Evolutionary conservation across 2,888 invertebrate genomes (phyloP), one percentile per base, ranked within the genome.

Genomic region (Dorcus parallelipipedus): DNA sequence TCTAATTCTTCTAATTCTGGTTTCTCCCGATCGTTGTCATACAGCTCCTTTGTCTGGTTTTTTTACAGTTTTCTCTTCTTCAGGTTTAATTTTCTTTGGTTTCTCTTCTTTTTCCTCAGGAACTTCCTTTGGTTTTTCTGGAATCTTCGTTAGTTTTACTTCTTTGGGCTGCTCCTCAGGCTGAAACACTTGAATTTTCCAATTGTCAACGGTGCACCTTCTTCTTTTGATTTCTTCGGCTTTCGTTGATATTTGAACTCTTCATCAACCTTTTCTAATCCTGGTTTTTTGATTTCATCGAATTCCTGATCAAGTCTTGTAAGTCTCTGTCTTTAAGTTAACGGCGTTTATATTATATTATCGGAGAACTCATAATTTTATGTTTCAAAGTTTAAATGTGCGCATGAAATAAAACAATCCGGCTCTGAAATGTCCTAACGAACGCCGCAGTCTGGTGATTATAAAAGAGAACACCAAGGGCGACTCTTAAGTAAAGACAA

Each of bases 221-320:
- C 69, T 0, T 65, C 63, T 9, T 67, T 60, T 39, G 56, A 52
- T 54, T 68, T 64, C 45, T 64, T 66, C 9, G 63, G 61, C 48
- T 64, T 62, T 56, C 65, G 61, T 48, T 63, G 53, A 48, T 72
- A 68, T 56, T 69, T 70, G 53, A 69, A 73, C 54, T 71, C 70
- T 54, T 76, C 77, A 56, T 76, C 76, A 10, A 77, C 73, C 57
- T 72, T 75, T 66, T 77, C 77, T 39, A 76, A 59, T 64, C 72
- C 73, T 54, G 71, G 69, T 64, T 77, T 76, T 62, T 79, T 77
- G 3, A 77, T 63, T 55, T 81, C 78, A 7, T 79, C 77, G 9
- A 78, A 69, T 67, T 79, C 79, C 10, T 72, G 65, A 60, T 79
- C 79, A 2, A 67, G 52, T 77, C 74, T 17, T 72, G 69, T 26